A percentile compares a stretch with the other conserved stretches of the same genome.
These are phyloP conservation scores for Belonocnema kinseyi DNA, from an alignment of 1,140 invertebrate species.

Conservation along the genomic window DNA sequence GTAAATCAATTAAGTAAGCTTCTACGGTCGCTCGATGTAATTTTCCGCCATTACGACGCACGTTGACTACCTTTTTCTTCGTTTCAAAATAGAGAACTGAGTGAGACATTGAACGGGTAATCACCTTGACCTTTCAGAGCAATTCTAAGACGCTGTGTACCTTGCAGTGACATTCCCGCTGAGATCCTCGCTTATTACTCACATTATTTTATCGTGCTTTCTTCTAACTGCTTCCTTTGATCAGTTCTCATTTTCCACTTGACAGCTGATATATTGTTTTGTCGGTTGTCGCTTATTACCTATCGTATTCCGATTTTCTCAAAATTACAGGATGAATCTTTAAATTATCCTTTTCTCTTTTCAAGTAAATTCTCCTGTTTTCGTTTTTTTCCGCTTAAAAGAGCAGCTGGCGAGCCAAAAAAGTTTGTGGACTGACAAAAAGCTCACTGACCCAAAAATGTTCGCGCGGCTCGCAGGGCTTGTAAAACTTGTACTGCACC, in stretches of 20 bases:
- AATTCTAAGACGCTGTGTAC: constrained; percentile 39
- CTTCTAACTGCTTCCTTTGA: neutral
- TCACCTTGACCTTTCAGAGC: constrained; percentile 66
- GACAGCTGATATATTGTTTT: neutral
- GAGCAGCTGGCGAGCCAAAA: too few relatives aligned
- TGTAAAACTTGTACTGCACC: too few relatives aligned
- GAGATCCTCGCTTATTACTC: constrained; percentile 1
- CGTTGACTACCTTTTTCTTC: neutral
- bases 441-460: too few relatives aligned
- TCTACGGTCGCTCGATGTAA: neutral
- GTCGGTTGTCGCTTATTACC: neutral
- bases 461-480: too few relatives aligned
- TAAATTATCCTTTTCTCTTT: too few relatives aligned
- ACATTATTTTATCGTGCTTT: neutral
- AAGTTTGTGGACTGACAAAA: too few relatives aligned
- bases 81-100: constrained; percentile 13
- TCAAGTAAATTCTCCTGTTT: too few relatives aligned
- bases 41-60: constrained; percentile 23
- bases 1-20: constrained; percentile 17
- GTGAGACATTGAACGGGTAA: constrained; percentile 39
- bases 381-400: too few relatives aligned
- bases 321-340: too few relatives aligned
- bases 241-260: neutral
- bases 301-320: neutral
- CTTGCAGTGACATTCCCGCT: constrained; percentile 14